phyloP scores from a whole-genome alignment of 2,113 vertebrate genomes.

The Notiomystis cincta region DNA sequence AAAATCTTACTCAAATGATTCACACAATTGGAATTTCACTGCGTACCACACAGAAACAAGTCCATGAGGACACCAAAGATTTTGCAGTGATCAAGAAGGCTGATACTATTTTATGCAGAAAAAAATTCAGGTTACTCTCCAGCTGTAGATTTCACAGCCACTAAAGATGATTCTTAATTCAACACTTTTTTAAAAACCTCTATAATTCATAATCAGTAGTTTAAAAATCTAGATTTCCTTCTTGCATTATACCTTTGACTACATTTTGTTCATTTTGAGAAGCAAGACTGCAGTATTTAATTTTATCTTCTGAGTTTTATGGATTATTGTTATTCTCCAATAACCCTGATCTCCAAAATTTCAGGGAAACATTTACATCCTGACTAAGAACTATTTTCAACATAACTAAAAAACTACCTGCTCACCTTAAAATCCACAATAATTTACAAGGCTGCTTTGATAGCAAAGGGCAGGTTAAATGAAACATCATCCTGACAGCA shows the following conservation, averaged over 20 bases:
- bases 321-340: background rate
- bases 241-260: background rate
- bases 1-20: conserved; percentile 47
- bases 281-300: background rate
- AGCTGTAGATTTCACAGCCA: background rate
- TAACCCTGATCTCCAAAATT: background rate
- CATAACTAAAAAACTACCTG: background rate
- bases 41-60: background rate
- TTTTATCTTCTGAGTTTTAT: background rate
- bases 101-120: background rate
- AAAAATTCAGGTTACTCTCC: background rate
- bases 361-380: background rate
- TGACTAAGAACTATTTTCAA: background rate
- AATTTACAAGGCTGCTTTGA: background rate
- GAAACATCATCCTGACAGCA: background rate
- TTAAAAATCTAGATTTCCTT: background rate
- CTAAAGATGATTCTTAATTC: background rate
- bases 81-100: background rate
- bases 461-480: background rate
- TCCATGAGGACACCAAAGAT: background rate
- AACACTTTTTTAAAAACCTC: rapidly evolving
- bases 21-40: conserved; percentile 2
- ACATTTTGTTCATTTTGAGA: background rate
- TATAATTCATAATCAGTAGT: background rate
- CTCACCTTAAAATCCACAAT: background rate